Base-by-base conservation (phyloP, 2,888 invertebrate genomes). In the Craniophora ligustri region DNA sequence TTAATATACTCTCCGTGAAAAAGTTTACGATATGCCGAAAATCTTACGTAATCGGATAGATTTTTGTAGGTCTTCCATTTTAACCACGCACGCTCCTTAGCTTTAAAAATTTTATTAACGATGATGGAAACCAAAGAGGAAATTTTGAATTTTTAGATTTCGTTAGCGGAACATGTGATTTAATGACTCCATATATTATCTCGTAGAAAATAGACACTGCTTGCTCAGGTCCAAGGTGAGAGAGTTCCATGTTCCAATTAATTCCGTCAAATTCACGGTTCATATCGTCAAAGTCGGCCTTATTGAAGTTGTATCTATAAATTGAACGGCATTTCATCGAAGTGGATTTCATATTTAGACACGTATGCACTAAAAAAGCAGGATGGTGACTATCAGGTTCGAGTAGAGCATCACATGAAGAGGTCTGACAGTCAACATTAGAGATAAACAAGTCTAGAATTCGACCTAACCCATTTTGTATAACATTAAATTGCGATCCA, bases 311-410 rank as follows among this genome's bases (percentile, higher is more conserved):
- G 28, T 28, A 14, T 21, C 28, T 26, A 23, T 6, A 16, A 6
- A 26, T 15, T 11, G 39, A 14, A 8, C 39, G 39, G 28, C 3
- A 21, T 31, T 31, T 31, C 41, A 42, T 15, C 6, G 41, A 19
- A 31, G 41, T 19, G 10, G 6, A 31, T 19, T 42, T 18, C 19
- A 16, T 42, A 19, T 42, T 14, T 5, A 31, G 30, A 8, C 11
- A 13, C 19, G 11, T n/a, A 31, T 6, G 31, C n/a, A 18, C 10
- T 7, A 31, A 31, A 19, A 42, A 42, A 11, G 41, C 5, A 6
- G 41, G 41, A 31, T 42, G 41, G 31, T 40, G 40, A 14, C 15
- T 40, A 28, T 40, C 40, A 10, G 40, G 28, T 10, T 40, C 40
- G 16, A 40, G 40, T 8, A 40, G 14, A 4, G 40, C 15, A 16